Percentiles rank a stretch among this genome's conserved stretches.
Conservation (phyloP, 2,113 vertebrate species). For the Calyptomena viridis region DNA sequence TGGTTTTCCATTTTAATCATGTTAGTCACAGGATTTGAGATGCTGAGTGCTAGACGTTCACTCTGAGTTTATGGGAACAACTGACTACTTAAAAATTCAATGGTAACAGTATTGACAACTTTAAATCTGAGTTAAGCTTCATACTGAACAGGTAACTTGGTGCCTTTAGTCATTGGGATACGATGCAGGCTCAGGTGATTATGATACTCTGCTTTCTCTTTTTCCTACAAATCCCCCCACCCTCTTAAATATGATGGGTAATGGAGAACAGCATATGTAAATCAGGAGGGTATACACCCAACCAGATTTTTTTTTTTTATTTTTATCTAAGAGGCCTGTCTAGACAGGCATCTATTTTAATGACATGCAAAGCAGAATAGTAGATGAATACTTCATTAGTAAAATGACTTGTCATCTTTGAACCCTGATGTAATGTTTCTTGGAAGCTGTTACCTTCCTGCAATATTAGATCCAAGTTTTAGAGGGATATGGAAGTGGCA, state of each 20-base stretch:
- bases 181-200: not conserved
- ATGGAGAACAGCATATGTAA: not conserved
- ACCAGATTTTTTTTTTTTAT: not conserved
- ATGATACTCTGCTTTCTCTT: not conserved
- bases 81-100: not conserved
- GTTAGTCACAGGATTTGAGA: not conserved
- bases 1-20: not conserved
- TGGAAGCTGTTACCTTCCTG: slow-evolving; percentile 28
- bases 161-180: not conserved
- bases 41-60: not conserved
- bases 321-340: slow-evolving; percentile 6
- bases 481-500: not conserved
- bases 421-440: slow-evolving; percentile 23
- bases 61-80: not conserved
- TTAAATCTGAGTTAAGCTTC: not conserved
- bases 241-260: not conserved
- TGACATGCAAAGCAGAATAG: slow-evolving; percentile 40
- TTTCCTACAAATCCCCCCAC: not conserved
- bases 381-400: slow-evolving; percentile 45
- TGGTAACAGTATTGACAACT: not conserved
- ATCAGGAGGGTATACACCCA: not conserved
- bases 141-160: not conserved
- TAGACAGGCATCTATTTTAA: slow-evolving; percentile 57
- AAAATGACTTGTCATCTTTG: slow-evolving; percentile 37
- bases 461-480: not conserved